These are phyloP conservation scores for Spongilla lacustris DNA, from an alignment of 37 sponge, comb jelly and placozoan species.

Conservation along the genomic window DNA sequence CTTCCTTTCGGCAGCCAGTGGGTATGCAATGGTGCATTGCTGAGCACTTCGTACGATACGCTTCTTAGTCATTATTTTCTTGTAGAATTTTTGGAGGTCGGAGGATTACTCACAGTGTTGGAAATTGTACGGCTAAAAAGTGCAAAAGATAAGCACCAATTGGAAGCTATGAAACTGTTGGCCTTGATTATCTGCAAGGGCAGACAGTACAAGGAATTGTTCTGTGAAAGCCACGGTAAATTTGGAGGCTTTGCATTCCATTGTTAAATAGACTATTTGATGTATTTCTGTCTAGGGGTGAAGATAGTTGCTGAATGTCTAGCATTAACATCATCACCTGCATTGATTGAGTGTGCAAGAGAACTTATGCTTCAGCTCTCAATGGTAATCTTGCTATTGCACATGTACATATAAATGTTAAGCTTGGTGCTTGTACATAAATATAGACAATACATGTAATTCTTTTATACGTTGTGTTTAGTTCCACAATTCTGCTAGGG, in stretches of 20 bases:
- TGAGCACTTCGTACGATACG: background rate
- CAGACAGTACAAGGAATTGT: conserved; percentile 94
- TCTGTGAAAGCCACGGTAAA: conserved; percentile 97
- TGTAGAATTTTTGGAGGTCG: conserved; percentile 96
- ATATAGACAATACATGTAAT: background rate
- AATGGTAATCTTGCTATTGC: conserved; percentile 17
- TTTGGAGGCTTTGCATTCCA: background rate
- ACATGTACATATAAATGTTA: too few species aligned
- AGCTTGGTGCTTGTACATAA: too few species aligned
- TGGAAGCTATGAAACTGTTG: conserved; percentile 75
- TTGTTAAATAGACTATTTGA: background rate
- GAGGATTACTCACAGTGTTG: conserved; percentile 94
- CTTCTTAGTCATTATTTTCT: conserved; percentile 71
- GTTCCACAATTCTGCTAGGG: too few species aligned
- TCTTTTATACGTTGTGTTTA: too few species aligned
- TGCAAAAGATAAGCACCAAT: conserved; percentile 73
- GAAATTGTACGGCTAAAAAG: conserved; percentile 86
- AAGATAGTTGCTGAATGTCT: conserved; percentile 90
- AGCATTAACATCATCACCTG: conserved; percentile 59
- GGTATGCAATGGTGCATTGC: conserved; percentile 51
- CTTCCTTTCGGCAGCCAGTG: conserved; percentile 80
- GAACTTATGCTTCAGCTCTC: conserved; percentile 59
- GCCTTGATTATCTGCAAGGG: conserved; percentile 77
- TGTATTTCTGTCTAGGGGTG: conserved; percentile 64
- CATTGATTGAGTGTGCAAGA: conserved; percentile 73